These are phyloP conservation scores for Tachina grossa DNA, from an alignment of 2,888 invertebrate genomes.

Conservation along the genomic window DNA sequence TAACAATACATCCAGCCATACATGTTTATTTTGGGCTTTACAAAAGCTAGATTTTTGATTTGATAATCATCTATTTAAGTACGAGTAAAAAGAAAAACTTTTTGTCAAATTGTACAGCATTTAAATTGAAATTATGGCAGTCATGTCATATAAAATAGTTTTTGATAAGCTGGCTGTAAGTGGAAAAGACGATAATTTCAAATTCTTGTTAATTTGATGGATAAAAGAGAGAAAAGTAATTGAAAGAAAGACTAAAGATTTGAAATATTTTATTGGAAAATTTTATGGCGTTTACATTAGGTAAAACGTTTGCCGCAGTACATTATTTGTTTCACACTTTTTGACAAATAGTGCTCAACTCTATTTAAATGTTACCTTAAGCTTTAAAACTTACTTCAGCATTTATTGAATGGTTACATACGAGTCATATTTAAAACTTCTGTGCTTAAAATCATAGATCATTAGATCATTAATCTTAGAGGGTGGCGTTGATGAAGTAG, in stretches of 20 bases:
- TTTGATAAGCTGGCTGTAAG: conserved; percentile 43
- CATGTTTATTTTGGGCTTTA: not conserved
- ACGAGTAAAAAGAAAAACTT: not conserved
- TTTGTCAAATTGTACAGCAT: conserved; percentile 43
- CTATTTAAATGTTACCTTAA: not conserved
- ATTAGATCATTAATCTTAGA: no score
- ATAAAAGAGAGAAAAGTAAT: not conserved
- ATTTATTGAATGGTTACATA: no score
- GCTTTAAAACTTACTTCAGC: not conserved
- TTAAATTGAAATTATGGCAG: conserved; percentile 64
- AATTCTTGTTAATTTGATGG: conserved; percentile 35
- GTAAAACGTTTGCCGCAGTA: not conserved
- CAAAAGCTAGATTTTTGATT: conserved; percentile 22
- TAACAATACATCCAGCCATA: not conserved
- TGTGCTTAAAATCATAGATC: no score
- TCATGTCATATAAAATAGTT: conserved; percentile 52
- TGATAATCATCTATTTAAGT: conserved; percentile 42
- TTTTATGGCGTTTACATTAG: not conserved
- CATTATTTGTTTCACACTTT: not conserved
- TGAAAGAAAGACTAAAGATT: not conserved
- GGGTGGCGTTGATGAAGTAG: no score
- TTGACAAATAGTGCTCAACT: conserved; percentile 4
- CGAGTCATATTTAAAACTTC: no score
- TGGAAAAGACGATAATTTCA: conserved; percentile 9
- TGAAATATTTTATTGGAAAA: not conserved